Evolutionary conservation across 2,888 invertebrate genomes (phyloP).

Genomic region (Ypsolopha sequella): DNA sequence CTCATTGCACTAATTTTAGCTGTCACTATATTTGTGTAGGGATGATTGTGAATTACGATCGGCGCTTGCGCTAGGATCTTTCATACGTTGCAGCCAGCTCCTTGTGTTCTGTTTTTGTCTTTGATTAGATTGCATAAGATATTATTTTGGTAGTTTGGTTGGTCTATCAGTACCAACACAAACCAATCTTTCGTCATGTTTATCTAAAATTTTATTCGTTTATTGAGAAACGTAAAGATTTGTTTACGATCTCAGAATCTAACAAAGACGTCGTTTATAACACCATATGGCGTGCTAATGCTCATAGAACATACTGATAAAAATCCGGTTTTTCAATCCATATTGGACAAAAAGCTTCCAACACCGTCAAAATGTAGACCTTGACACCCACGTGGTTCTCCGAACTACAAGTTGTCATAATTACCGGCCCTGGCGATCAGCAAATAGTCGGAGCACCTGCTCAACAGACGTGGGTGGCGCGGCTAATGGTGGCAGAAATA

Average conservation of each 20-base stretch:
- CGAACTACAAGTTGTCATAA: constrained; percentile 18
- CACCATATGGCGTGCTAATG: too few relatives aligned
- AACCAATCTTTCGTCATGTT: too few relatives aligned
- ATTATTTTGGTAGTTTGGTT: too few relatives aligned
- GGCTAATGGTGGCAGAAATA: constrained; percentile 22
- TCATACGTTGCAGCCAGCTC: too few relatives aligned
- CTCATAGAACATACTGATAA: background rate
- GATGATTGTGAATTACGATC: constrained; percentile 1
- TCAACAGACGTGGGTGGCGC: constrained; percentile 23
- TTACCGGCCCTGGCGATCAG: constrained; percentile 27
- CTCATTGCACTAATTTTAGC: constrained; percentile 52
- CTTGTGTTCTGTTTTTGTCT: too few relatives aligned
- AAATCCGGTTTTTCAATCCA: background rate
- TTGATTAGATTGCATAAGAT: too few relatives aligned
- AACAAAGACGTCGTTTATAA: constrained; percentile 23
- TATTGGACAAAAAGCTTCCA: background rate
- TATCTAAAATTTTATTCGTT: too few relatives aligned
- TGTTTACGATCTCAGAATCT: too few relatives aligned
- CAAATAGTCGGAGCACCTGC: constrained; percentile 46
- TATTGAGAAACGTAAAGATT: too few relatives aligned
- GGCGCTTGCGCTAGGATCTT: constrained; percentile 13
- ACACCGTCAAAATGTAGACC: constrained; percentile 1
- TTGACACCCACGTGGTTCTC: background rate
- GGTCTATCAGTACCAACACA: too few relatives aligned
- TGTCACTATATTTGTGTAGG: constrained; percentile 18